These are phyloP conservation scores for Halcyon malimbica DNA, from an alignment of 2,113 vertebrate genomes.

Conservation along the genomic window DNA sequence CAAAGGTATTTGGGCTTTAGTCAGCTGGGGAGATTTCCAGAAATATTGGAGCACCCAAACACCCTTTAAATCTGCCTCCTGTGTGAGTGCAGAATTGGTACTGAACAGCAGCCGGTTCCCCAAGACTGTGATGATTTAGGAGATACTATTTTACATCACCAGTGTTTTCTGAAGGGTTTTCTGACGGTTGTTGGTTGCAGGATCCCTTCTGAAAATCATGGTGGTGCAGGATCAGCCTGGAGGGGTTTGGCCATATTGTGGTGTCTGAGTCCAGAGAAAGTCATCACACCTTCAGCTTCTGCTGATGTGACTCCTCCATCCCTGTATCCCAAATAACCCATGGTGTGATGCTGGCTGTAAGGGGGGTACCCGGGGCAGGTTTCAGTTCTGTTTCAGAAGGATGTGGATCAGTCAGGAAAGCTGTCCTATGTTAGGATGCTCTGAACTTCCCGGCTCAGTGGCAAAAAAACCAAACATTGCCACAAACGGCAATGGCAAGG, in stretches of 20 bases:
- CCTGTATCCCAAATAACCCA: neutral
- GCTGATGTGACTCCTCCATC: neutral
- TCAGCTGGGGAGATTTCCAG: neutral
- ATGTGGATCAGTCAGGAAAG: neutral
- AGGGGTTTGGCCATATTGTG: neutral
- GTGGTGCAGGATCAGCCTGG: neutral
- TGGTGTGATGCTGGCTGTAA: neutral
- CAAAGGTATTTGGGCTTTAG: constrained; percentile 39
- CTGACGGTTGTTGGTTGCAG: neutral
- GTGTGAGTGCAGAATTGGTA: neutral
- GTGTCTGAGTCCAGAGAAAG: neutral
- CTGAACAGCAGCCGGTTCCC: neutral
- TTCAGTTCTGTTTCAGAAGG: neutral
- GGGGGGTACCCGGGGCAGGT: neutral
- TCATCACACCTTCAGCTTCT: neutral
- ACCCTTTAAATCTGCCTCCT: neutral
- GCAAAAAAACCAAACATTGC: neutral
- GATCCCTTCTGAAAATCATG: neutral
- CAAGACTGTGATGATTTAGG: neutral
- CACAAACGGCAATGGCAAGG: neutral
- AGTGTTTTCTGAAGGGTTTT: neutral
- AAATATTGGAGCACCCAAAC: neutral
- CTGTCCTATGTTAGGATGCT: neutral
- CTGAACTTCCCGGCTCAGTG: neutral
- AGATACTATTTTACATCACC: neutral